Percentiles rank a stretch among this genome's conserved stretches.
Conservation (phyloP, 2,888 invertebrate species). For the Uropetala carovei region DNA sequence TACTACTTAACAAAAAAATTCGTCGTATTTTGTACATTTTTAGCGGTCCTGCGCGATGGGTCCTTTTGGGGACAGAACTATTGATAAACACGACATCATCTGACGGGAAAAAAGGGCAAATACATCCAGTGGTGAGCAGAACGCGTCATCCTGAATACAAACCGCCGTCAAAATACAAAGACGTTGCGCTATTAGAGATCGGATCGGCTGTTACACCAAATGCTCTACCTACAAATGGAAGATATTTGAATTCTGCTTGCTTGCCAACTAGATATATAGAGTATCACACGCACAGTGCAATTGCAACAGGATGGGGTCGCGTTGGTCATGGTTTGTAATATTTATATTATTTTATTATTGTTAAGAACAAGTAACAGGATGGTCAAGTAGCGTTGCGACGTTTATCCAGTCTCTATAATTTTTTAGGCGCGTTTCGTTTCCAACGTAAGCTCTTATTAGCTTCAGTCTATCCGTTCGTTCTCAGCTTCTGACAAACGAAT, state of each 20-base stretch:
- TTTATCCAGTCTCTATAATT: too few species aligned
- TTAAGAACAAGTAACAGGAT: background rate
- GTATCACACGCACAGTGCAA: background rate
- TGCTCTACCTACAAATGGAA: background rate
- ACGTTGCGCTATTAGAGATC: conserved; percentile 30
- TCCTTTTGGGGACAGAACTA: background rate
- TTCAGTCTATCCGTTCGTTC: too few species aligned
- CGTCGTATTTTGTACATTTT: background rate
- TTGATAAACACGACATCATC: background rate
- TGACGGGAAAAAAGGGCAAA: background rate
- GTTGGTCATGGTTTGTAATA: background rate
- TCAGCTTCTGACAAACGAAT: too few species aligned
- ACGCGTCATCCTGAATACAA: background rate
- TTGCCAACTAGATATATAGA: background rate
- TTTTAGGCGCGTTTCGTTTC: too few species aligned
- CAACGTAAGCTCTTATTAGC: too few species aligned
- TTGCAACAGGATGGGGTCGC: background rate
- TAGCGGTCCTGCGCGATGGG: background rate
- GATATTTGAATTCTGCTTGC: background rate
- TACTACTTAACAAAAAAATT: background rate
- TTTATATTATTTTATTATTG: background rate
- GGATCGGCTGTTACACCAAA: background rate
- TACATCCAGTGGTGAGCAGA: background rate
- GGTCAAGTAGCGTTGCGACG: too few species aligned
- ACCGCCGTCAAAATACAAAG: conserved; percentile 20